phyloP scores from a whole-genome alignment of 1,140 invertebrate species.

The Zaprionus inermis region DNA sequence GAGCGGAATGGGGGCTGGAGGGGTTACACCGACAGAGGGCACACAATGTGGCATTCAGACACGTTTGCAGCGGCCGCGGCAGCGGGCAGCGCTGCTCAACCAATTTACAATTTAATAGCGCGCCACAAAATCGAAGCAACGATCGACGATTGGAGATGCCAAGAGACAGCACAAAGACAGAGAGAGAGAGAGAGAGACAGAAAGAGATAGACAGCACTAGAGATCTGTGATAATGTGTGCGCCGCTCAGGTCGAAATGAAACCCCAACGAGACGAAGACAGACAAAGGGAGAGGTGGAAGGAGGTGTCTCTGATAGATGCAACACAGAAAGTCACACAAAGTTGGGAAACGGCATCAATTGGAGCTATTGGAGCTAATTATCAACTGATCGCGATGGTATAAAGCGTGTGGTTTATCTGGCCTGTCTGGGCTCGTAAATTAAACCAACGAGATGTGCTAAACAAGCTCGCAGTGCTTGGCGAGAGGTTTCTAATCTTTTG shows the following conservation, averaged over 20 bases:
- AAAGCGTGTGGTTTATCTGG: constrained; percentile 16
- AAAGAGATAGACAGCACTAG: not conserved
- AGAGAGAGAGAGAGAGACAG: not conserved
- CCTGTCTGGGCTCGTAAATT: not conserved
- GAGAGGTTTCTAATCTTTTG: constrained; percentile 48
- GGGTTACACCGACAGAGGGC: not conserved
- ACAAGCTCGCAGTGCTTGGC: not conserved
- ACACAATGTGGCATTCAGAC: constrained; percentile 74
- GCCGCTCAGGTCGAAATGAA: not conserved
- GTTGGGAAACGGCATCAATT: constrained; percentile 13
- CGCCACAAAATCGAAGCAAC: constrained; percentile 72
- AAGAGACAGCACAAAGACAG: constrained; percentile 5
- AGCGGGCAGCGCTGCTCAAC: constrained; percentile 66
- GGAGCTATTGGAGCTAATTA: constrained; percentile 21
- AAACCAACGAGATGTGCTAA: constrained; percentile 6
- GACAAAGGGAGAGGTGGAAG: too few species aligned
- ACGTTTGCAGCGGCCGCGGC: constrained; percentile 63
- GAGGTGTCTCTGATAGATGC: constrained; percentile 4
- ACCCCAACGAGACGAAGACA: not conserved
- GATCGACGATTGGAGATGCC: constrained; percentile 14
- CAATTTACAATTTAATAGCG: constrained; percentile 82
- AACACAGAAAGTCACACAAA: constrained; percentile 1
- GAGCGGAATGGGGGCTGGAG: not conserved
- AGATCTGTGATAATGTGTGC: constrained; percentile 3
- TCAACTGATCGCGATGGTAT: constrained; percentile 3